Base-by-base conservation (phyloP, 2,797 vertebrate genomes). In the Pipistrellus pipistrellus region DNA sequence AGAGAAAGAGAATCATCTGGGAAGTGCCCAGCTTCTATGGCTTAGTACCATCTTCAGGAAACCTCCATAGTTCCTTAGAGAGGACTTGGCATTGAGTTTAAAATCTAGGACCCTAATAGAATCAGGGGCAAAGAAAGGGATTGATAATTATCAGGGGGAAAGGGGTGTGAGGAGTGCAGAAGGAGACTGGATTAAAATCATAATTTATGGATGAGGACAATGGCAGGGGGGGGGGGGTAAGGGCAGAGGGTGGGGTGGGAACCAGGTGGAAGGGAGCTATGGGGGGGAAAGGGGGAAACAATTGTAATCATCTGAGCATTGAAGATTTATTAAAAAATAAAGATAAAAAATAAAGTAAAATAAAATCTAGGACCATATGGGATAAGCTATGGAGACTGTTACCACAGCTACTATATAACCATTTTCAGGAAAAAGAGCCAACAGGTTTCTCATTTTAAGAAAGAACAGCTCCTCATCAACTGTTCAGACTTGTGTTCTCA, bases 351-450 rank as follows among this genome's bases (percentile, higher is more conserved):
- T 41, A 41, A 41, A 41, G 38, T 41, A 41, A 41, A 41, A 41
- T 89, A 59, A 91, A 93, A 89, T 69, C 44, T 30, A 71, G 38
- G 57, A 62, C 71, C 71, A 46, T 72, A 41, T 3, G 5, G 30
- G 76, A 62, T 7, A 73, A 30, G 27, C 68, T 57, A 21, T 8
- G 17, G 32, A 73, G 48, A 59, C 72, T 75, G 32, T 91, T 80
- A 71, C 18, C 64, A 86, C 41, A 75, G 64, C 80, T 75, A 18
- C 53, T 35, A 15, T 41, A 32, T 85, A 35, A 66, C 11, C 15
- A 57, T 48, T 87, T 97, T 81, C 59, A 89, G 90, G 88, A 4
- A 92, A 93, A 32, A 30, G 30, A 35, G 25, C 44, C 64, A 57
- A 69, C 3, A 44, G 18, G 7, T 9, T 80, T 84, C 64, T 88